Evolutionary conservation across 92 coral and sea anemone genomes (phyloP).

Genomic region (Epizoanthus fatuus): DNA sequence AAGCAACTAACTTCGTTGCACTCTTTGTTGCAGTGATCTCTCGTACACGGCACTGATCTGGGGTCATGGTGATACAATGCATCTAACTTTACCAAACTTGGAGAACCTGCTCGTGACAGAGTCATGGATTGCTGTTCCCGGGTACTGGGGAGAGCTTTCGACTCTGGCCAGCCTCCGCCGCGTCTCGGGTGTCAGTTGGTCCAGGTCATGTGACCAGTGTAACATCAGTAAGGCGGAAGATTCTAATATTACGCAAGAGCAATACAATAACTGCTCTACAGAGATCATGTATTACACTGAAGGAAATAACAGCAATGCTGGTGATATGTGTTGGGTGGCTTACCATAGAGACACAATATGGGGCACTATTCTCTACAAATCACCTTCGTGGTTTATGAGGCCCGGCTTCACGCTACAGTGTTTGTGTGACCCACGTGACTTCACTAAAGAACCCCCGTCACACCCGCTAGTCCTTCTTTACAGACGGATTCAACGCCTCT

Average conservation of each 20-base stretch:
- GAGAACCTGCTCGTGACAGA: no score
- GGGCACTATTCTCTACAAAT: neutral
- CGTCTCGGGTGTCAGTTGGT: neutral
- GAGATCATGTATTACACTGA: neutral
- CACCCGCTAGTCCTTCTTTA: neutral
- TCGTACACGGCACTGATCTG: no score
- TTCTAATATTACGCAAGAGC: neutral
- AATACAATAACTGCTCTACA: neutral
- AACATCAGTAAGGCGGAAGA: neutral
- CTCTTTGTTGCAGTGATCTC: no score
- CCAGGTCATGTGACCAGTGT: neutral
- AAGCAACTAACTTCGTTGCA: no score
- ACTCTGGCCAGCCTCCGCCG: neutral
- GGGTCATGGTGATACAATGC: no score
- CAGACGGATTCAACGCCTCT: neutral
- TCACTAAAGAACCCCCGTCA: neutral
- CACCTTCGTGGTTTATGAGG: neutral
- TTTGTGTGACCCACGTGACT: neutral
- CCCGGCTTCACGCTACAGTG: slow-evolving; percentile 15
- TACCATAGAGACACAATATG: neutral
- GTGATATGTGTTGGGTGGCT: neutral
- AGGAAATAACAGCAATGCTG: neutral
- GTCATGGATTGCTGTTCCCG: no score
- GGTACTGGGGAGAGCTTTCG: neutral
- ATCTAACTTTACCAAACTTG: no score